phyloP scores from a whole-genome alignment of 2,888 invertebrate genomes.

The Drosophila algonquin region DNA sequence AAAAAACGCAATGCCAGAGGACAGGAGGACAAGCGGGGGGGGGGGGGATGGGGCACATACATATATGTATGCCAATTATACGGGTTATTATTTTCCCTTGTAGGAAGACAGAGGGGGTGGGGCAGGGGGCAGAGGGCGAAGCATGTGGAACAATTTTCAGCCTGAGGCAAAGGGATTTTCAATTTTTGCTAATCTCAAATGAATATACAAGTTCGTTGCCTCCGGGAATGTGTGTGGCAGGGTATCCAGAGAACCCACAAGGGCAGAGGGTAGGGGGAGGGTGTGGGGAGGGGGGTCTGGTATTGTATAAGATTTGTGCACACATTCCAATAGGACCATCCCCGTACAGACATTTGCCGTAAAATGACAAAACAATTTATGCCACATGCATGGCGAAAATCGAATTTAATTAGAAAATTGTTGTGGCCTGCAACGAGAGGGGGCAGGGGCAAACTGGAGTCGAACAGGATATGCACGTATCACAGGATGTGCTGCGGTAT shows the following conservation, averaged over 20 bases:
- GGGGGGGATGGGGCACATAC: conserved; percentile 20
- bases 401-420: conserved; percentile 80
- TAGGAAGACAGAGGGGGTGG: conserved; percentile 24
- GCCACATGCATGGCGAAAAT: conserved; percentile 78
- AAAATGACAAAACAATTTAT: conserved; percentile 79
- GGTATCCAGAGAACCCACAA: not conserved
- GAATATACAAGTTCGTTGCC: conserved; percentile 70
- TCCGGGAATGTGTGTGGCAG: conserved; percentile 53
- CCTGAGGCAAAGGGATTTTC: conserved; percentile 71
- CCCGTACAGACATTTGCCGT: conserved; percentile 37
- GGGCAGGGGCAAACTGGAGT: not conserved
- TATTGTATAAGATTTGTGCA: conserved; percentile 35
- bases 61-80: conserved; percentile 72
- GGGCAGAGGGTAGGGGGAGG: too few species aligned
- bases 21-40: conserved; percentile 8
- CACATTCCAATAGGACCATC: conserved; percentile 15
- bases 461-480: conserved; percentile 58
- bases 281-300: not conserved
- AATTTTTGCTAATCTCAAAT: conserved; percentile 81
- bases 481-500: conserved; percentile 42
- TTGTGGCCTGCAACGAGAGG: conserved; percentile 53
- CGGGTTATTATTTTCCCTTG: conserved; percentile 65
- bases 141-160: conserved; percentile 57
- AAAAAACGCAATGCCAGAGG: conserved; percentile 34
- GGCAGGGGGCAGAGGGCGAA: conserved; percentile 1